Percentiles rank a stretch among this genome's conserved stretches.
These are phyloP conservation scores for Natator depressus DNA, from an alignment of 2,113 vertebrate genomes.

Conservation along the genomic window DNA sequence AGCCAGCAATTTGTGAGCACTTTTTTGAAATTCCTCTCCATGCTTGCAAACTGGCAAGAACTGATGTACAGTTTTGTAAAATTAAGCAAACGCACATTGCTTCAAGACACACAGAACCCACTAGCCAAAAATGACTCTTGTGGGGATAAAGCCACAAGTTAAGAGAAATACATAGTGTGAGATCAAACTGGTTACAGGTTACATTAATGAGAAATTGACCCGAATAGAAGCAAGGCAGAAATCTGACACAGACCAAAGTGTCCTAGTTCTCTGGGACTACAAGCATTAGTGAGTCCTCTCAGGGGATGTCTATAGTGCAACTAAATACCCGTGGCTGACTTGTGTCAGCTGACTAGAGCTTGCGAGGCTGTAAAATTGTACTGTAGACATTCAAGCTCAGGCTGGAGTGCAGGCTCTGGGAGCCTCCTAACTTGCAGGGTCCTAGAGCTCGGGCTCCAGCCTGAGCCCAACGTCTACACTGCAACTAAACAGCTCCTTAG, in stretches of 20 bases:
- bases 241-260: neutral
- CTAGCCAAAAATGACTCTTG: neutral
- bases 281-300: neutral
- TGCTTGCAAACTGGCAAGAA: neutral
- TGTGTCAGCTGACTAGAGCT: neutral
- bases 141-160: neutral
- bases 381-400: neutral
- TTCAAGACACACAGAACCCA: neutral
- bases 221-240: neutral
- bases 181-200: neutral
- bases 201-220: neutral
- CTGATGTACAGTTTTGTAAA: neutral
- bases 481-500: neutral
- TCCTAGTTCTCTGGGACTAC: neutral
- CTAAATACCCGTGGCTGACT: neutral
- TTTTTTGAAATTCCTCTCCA: neutral
- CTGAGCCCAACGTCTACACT: neutral
- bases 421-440: neutral
- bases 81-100: neutral
- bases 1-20: accelerated
- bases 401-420: neutral
- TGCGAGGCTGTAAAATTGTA: neutral
- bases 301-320: neutral
- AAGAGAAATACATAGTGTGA: neutral
- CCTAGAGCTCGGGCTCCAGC: neutral